phyloP scores from a whole-genome alignment of 1,140 invertebrate species.

The Kradibia gibbosae region DNA sequence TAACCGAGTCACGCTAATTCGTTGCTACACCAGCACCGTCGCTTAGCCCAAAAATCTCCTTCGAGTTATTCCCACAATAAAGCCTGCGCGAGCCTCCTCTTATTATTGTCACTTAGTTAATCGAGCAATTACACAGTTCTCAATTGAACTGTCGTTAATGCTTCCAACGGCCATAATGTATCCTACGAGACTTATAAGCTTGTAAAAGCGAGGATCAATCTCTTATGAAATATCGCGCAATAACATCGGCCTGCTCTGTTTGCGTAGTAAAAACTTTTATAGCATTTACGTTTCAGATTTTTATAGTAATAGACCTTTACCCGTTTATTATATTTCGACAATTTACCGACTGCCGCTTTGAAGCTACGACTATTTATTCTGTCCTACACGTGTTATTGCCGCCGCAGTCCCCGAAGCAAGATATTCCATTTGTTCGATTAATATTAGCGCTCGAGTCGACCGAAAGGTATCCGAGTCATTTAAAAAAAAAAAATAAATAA shows the following conservation, averaged over 20 bases:
- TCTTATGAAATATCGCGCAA: not conserved
- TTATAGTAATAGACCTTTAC: not conserved
- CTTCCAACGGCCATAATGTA: not conserved
- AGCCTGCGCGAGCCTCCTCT: no score
- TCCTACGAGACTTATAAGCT: not conserved
- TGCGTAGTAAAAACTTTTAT: not conserved
- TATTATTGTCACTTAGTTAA: not conserved
- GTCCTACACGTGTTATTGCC: no score
- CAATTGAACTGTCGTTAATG: not conserved
- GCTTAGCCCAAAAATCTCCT: no score
- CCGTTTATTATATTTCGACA: not conserved
- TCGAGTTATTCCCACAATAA: no score
- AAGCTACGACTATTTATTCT: not conserved
- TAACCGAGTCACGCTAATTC: not conserved
- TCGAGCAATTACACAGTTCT: not conserved
- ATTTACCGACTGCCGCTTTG: not conserved
- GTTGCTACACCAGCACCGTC: not conserved
- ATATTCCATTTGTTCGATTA: no score
- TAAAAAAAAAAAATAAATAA: no score
- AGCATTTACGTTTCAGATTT: not conserved
- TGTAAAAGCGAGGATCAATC: not conserved
- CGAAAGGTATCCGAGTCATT: no score
- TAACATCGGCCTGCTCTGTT: not conserved
- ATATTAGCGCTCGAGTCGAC: no score
- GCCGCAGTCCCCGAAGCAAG: no score